Base-by-base conservation (phyloP, 2,113 vertebrate genomes). In the Syngnathus typhle region DNA sequence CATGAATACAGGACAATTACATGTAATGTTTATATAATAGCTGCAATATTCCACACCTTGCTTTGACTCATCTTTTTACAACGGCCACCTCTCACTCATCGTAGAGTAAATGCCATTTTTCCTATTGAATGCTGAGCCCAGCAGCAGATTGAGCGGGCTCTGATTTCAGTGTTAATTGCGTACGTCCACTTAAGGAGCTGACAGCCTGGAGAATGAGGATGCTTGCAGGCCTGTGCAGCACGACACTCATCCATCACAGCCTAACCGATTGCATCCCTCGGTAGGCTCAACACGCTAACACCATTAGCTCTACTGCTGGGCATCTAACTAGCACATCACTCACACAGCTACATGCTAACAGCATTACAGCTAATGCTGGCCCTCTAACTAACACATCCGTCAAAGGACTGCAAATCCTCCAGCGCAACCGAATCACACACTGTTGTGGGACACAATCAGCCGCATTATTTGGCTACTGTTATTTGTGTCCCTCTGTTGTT, bases 61-160 rank as follows among this genome's bases (percentile, higher is more conserved):
- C 72, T 82, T 74, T 73, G 65, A 67, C 69, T 78, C 70, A 41
- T 76, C 10, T 74, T 79, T 76, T 77, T 68, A 82, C 77, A 87
- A 82, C 27, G 69, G 72, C 71, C 74, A 88, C 77, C 84, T 84
- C 77, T 89, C 83, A 85, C 85, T 87, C 87, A 81, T 60, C 79
- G 76, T 74, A 41, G 23, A 72, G 78, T 74, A 65, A 74, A 88
- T 82, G 75, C 68, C 75, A 68, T 82, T 85, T 82, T 77, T 78
- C 77, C 71, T 43, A 72, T 71, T 70, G 77, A 83, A 85, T 56
- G 82, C 72, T 77, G 73, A 78, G 92, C 93, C 90, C 92, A 90
- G 93, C 93, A 94, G 94, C 93, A 92, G 93, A 94, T 93, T 93
- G 94, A 90, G 89, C 87, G 79, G 91, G 90, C 83, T 95, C 93